Evolutionary conservation across 2,888 invertebrate species (phyloP).

Genomic region (Latrodectus elegans): DNA sequence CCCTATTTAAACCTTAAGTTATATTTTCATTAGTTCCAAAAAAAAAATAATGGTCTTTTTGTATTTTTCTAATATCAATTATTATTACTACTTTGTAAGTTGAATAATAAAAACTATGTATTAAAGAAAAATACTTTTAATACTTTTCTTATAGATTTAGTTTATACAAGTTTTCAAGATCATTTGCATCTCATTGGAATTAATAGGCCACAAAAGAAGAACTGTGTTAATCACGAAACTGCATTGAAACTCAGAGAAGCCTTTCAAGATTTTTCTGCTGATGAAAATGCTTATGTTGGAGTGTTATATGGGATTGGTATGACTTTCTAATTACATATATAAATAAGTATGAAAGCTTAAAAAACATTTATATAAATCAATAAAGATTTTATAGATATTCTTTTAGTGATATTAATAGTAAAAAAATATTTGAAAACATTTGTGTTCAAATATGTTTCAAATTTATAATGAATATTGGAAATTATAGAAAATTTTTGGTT

Average conservation of each 20-base stretch:
- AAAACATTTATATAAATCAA: too few species aligned
- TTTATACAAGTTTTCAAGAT: conserved; percentile 73
- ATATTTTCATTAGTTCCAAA: too few species aligned
- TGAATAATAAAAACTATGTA: too few species aligned
- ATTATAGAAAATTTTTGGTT: not conserved
- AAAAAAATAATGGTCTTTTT: too few species aligned
- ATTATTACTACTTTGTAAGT: too few species aligned
- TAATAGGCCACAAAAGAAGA: conserved; percentile 87
- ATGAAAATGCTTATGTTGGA: conserved; percentile 82
- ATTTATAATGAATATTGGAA: not conserved
- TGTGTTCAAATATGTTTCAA: not conserved
- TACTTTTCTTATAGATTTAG: too few species aligned
- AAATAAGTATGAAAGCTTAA: too few species aligned
- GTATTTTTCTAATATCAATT: too few species aligned
- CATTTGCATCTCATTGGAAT: conserved; percentile 87
- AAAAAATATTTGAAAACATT: not conserved
- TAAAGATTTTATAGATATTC: too few species aligned
- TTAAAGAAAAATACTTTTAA: too few species aligned
- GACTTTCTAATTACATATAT: not conserved
- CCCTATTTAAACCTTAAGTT: too few species aligned
- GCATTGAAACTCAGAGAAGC: conserved; percentile 82
- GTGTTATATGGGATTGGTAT: conserved; percentile 85
- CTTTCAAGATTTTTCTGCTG: conserved; percentile 86
- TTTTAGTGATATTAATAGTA: too few species aligned
- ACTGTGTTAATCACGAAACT: conserved; percentile 85